Conservation (phyloP, 2,113 vertebrate species). For the Setophaga petechia region DNA sequence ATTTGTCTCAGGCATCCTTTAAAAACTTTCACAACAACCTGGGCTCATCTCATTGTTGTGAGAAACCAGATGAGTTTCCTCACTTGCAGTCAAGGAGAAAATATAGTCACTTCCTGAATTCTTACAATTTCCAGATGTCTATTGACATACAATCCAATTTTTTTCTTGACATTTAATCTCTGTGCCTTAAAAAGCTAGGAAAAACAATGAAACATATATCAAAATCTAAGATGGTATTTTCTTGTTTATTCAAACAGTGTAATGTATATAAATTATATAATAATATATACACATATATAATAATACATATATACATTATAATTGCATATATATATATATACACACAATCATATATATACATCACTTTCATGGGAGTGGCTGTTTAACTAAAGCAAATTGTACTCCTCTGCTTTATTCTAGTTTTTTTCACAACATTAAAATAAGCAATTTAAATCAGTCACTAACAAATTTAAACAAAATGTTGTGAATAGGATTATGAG, state of each 20-base stretch:
- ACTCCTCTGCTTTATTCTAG: background rate
- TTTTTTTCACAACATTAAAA: background rate
- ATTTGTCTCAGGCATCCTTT: background rate
- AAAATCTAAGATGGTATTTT: background rate
- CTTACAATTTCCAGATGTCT: background rate
- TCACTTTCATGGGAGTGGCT: background rate
- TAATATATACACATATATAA: background rate
- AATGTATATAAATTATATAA: background rate
- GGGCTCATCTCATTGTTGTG: background rate
- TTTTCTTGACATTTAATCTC: background rate
- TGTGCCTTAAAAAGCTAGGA: background rate
- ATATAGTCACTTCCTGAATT: background rate
- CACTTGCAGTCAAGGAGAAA: background rate
- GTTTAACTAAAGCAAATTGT: background rate
- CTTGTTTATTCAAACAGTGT: background rate
- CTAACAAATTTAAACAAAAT: background rate
- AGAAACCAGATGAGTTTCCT: background rate
- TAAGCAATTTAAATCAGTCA: background rate
- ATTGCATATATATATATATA: background rate
- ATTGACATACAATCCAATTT: background rate
- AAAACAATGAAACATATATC: background rate
- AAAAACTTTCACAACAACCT: background rate
- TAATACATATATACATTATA: background rate
- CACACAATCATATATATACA: background rate
- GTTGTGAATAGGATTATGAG: background rate